phyloP scores from a whole-genome alignment of 2,113 vertebrate genomes.

The Shinisaurus crocodilurus region DNA sequence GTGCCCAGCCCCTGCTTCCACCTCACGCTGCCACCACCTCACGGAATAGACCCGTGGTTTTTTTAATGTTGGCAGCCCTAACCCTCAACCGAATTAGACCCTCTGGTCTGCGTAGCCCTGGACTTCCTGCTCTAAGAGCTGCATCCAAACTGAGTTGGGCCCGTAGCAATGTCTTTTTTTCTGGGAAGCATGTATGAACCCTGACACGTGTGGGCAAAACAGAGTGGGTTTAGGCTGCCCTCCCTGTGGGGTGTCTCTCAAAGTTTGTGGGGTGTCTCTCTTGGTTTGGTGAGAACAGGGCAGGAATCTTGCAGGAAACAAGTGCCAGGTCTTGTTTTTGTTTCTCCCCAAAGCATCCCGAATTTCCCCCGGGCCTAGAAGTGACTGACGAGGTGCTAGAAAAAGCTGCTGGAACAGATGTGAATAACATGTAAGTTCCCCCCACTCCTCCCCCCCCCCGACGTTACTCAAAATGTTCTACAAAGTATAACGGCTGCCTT shows the following conservation, averaged over 20 bases:
- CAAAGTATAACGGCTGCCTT: neutral
- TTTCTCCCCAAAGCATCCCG: constrained; percentile 78
- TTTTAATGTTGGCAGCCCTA: too few species aligned
- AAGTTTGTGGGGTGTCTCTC: neutral
- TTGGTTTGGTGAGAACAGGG: neutral
- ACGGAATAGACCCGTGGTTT: neutral
- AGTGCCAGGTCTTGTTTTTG: rapidly evolving
- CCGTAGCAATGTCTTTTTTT: neutral
- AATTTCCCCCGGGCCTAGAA: constrained; percentile 91
- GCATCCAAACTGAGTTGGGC: neutral
- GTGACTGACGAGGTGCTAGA: constrained; percentile 91
- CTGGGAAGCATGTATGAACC: too few species aligned
- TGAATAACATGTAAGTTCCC: constrained; percentile 93
- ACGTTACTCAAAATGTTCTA: neutral
- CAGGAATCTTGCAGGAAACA: neutral
- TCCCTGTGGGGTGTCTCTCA: neutral
- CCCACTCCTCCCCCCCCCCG: neutral
- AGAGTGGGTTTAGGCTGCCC: neutral
- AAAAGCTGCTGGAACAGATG: constrained; percentile 88
- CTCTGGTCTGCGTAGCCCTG: too few species aligned
- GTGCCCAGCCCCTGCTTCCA: neutral
- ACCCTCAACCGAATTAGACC: neutral
- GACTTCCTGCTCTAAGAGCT: too few species aligned
- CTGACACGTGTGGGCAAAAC: neutral
- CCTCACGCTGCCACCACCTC: neutral